Base-by-base conservation (phyloP, 2,113 vertebrate genomes). In the Anolis sagrei region DNA sequence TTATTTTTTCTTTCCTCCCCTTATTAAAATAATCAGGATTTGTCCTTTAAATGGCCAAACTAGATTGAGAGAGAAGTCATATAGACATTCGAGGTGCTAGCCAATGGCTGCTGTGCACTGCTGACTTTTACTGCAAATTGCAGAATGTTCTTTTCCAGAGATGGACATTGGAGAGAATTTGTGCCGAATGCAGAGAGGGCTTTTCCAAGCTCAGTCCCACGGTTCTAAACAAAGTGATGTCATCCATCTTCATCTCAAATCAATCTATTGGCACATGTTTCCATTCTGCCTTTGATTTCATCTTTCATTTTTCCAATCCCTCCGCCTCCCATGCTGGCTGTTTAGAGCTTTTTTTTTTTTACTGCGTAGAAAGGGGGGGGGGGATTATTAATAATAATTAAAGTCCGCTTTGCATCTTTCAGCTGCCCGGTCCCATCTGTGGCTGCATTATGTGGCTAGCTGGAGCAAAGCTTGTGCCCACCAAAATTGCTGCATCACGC, bases 371-470 rank as follows among this genome's bases (percentile, higher is more conserved):
- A 25, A 25, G 23, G 49, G 32, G 25, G 23, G 49, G 32, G n/a
- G 32, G 9, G 2, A 27, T 58, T 62, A 83, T 61, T 44, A 83
- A 76, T 64, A 64, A 83, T 48, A 64, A 76, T 76, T 94, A 94
- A 92, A 93, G 85, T 91, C 95, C 92, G 86, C 34, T 5, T 82
- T 66, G 88, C 70, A 88, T 85, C 86, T 78, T 36, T 91, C 78
- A 79, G 87, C 85, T 16, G 74, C 86, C 64, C 89, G 87, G 82
- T 91, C 87, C 91, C 89, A 91, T 89, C 86, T 83, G 68, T 88
- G 94, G 92, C 91, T 86, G 93, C 91, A 89, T 91, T 90, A 89
- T 92, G 93, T 89, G 92, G 91, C 88, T 82, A 92, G 81, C 85
- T 85, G 90, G 93, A 84, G 85, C 84, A 88, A 93, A 86, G 83